Base-by-base conservation (phyloP, 2,888 invertebrate species). In the Ichneumoninae sp. region DNA sequence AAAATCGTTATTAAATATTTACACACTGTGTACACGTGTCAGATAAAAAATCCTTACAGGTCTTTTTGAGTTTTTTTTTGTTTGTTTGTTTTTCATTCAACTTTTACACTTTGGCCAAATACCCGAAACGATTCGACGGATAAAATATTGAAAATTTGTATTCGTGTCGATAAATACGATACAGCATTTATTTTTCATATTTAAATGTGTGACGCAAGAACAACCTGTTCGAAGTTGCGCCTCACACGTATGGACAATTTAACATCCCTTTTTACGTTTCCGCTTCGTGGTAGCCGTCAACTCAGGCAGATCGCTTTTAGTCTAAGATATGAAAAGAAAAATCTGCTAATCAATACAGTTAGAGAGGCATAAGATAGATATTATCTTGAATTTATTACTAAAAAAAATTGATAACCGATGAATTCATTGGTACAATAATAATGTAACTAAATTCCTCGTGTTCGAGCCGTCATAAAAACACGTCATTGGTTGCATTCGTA, bases 11-110 rank as follows among this genome's bases (percentile, higher is more conserved):
- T 82, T 69, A 83, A 84, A 68, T 86, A 86, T 86, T 84, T 86
- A 86, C 85, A 86, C 80, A 78, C 76, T 80, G 83, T 85, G 82
- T 82, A 86, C 85, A 86, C 26, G 57, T 79, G 72, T 30, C 72
- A 65, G 74, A 82, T 82, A 57, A 57, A 57, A 57, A 80, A 82
- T 76, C 69, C 76, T 71, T 74, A 57, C 7, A 69, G 71, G 72
- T 71, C 74, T 76, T 30, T 26, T 26, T 26, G 26, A 26, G 22
- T 57, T 57, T 72, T 33, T 72, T 57, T 72, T 22, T 22, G 3
- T 30, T 54, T 54, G 10, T 40, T 78, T 33, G 10, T 40, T 33
- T 7, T 36, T 19, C 36, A 19, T 65, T 65, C 16, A 47, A 72
- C 44, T 60, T 72, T 44, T 44, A 57, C 44, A 72, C 30, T 30